Conservation (phyloP, 2,797 vertebrate species). For the Rousettus madagascariensis region DNA sequence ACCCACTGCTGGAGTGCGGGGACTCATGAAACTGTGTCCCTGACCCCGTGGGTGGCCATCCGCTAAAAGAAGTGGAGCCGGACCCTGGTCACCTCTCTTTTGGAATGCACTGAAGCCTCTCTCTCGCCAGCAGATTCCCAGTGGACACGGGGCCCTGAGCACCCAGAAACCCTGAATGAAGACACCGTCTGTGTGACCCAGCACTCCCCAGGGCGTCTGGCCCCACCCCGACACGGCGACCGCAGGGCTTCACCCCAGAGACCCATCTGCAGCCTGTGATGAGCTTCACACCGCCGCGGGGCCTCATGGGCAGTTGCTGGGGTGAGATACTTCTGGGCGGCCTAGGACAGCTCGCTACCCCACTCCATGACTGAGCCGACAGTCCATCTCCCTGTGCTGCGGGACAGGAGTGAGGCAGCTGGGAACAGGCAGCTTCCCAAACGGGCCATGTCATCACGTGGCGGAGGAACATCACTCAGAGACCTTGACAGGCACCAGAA, state of each 20-base stretch:
- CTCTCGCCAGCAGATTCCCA: not conserved
- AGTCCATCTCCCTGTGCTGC: not conserved
- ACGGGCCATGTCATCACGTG: not conserved
- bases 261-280: not conserved
- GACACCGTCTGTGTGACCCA: not conserved
- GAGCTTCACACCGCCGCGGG: too few relatives aligned
- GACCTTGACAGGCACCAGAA: not conserved
- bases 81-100: not conserved
- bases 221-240: not conserved
- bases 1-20: too few relatives aligned
- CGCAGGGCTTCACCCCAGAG: not conserved
- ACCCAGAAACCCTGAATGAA: not conserved
- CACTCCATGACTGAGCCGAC: not conserved
- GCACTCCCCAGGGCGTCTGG: not conserved
- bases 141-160: not conserved
- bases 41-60: not conserved
- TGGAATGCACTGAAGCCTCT: not conserved
- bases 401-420: not conserved
- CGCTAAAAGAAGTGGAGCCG: not conserved
- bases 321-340: not conserved
- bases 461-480: not conserved
- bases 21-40: too few relatives aligned
- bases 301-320: not conserved
- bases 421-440: not conserved
- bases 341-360: not conserved